Conservation (phyloP, 2,888 invertebrate genomes). For the Pharmacophagus antenor region DNA sequence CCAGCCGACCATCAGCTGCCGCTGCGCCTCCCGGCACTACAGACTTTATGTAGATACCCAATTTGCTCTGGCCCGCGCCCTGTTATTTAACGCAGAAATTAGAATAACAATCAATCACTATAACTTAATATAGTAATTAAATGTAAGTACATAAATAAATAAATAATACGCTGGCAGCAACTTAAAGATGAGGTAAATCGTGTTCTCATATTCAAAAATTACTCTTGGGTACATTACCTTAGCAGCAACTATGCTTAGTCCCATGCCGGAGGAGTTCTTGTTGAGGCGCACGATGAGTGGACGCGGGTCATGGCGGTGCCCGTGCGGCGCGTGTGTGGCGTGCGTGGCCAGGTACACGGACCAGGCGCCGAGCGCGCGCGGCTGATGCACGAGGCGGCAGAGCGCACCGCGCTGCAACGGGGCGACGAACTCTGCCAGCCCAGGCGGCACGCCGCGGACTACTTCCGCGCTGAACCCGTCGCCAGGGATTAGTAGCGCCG, state of each 20-base stretch:
- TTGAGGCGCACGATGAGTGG: conserved; percentile 93
- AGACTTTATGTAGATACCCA: conserved; percentile 99
- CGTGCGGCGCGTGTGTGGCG: conserved; percentile 80
- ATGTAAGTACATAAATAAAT: neutral
- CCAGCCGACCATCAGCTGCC: conserved; percentile 94
- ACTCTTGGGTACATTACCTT: conserved; percentile 82
- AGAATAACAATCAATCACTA: no score
- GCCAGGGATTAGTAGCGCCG: conserved; percentile 96
- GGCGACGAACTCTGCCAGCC: conserved; percentile 91
- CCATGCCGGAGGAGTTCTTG: conserved; percentile 98
- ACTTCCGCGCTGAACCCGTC: conserved; percentile 99
- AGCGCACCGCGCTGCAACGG: conserved; percentile 91
- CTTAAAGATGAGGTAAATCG: neutral
- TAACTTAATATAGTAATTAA: no score
- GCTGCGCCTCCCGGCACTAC: conserved; percentile 97
- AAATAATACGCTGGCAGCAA: neutral
- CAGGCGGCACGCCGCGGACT: conserved; percentile 95
- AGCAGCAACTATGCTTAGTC: conserved; percentile 98
- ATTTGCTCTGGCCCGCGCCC: conserved; percentile 82
- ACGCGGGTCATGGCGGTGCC: conserved; percentile 86
- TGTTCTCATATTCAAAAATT: neutral
- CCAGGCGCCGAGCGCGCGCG: conserved; percentile 95
- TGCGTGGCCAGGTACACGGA: conserved; percentile 92
- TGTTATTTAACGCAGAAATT: no score
- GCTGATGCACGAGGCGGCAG: conserved; percentile 94